Conservation (phyloP, 2,113 vertebrate species). For the Sterrhoptilus dennistouni region DNA sequence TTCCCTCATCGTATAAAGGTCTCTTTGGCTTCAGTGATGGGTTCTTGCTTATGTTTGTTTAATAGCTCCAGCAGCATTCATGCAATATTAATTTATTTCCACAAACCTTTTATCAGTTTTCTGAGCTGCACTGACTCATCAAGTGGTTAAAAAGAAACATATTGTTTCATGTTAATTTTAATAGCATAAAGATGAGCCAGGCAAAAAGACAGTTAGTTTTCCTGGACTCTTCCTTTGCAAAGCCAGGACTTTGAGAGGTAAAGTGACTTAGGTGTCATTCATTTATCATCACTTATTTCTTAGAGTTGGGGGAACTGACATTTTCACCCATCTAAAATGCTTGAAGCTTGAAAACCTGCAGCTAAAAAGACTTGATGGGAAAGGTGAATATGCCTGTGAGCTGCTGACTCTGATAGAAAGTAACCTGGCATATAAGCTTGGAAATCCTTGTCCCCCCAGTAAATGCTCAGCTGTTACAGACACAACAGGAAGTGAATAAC, state of each 20-base stretch:
- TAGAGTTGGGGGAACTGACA: neutral
- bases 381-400: neutral
- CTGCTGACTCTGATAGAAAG: neutral
- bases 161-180: slow-evolving; percentile 43
- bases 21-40: neutral
- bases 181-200: neutral
- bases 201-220: neutral
- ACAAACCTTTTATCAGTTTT: slow-evolving; percentile 54
- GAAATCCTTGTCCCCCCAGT: neutral
- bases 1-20: neutral
- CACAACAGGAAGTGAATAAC: neutral
- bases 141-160: slow-evolving; percentile 37
- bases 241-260: neutral
- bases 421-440: neutral
- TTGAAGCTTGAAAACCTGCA: neutral
- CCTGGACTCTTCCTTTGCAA: neutral
- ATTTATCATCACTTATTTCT: neutral
- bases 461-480: neutral
- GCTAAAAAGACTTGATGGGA: neutral
- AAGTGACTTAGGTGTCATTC: neutral
- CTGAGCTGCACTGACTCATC: slow-evolving; percentile 46
- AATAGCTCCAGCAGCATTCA: slow-evolving; percentile 44
- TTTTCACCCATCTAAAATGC: neutral
- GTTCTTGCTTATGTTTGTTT: slow-evolving; percentile 37
- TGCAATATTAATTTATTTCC: slow-evolving; percentile 58